Percentiles rank a stretch among this genome's conserved stretches.
These are phyloP conservation scores for Brachyptera risi DNA, from an alignment of 2,888 invertebrate genomes.

Conservation along the genomic window DNA sequence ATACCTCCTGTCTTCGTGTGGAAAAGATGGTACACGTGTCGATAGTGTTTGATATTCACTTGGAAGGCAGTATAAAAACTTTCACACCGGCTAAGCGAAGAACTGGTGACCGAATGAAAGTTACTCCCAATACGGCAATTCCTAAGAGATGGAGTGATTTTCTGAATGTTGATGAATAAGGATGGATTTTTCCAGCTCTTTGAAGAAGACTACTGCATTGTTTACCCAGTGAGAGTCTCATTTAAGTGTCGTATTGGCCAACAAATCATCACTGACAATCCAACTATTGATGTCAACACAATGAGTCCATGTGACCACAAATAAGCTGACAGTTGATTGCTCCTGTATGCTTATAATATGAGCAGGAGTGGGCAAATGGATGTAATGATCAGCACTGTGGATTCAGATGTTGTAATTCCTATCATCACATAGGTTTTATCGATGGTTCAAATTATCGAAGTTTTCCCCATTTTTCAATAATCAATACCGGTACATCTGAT, in stretches of 20 bases:
- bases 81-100: conserved; percentile 13
- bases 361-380: too few species aligned
- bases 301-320: not conserved
- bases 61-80: conserved; percentile 18
- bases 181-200: not conserved
- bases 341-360: too few species aligned
- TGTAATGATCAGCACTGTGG: not conserved
- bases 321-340: too few species aligned
- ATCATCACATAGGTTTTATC: not conserved
- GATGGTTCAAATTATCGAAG: too few species aligned
- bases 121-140: not conserved
- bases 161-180: not conserved
- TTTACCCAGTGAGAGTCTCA: not conserved
- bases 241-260: not conserved
- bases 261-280: not conserved
- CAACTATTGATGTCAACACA: not conserved
- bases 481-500: too few species aligned
- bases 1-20: not conserved
- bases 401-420: not conserved
- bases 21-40: conserved; percentile 14
- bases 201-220: not conserved
- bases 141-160: not conserved
- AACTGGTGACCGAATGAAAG: conserved; percentile 23
- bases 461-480: too few species aligned
- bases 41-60: conserved; percentile 26